Percentiles rank a stretch among this genome's conserved stretches.
These are phyloP conservation scores for Psittacus erithacus DNA, from an alignment of 2,113 vertebrate species.

Conservation along the genomic window DNA sequence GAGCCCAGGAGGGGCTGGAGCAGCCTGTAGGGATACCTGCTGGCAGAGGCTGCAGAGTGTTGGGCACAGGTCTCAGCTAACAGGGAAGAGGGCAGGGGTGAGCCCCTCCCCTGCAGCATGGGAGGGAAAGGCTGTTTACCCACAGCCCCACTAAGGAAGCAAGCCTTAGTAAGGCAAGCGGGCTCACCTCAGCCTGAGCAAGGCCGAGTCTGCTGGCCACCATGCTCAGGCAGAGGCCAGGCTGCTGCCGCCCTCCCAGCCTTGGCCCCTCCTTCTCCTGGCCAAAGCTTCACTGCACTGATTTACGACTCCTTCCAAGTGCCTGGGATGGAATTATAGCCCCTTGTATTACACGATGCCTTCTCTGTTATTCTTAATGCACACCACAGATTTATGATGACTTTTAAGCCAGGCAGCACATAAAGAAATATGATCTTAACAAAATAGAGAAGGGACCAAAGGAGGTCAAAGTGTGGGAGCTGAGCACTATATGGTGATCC, in stretches of 20 bases:
- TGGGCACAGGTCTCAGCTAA: neutral
- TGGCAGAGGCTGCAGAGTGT: rapidly evolving
- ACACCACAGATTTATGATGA: conserved; percentile 9
- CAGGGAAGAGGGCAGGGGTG: rapidly evolving
- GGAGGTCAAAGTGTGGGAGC: conserved; percentile 39
- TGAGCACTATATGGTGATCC: neutral
- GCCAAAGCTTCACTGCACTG: neutral
- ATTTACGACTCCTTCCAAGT: neutral
- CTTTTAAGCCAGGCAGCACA: conserved; percentile 41
- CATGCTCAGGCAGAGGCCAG: rapidly evolving
- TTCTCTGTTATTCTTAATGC: conserved; percentile 50
- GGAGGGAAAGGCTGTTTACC: neutral
- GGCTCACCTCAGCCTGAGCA: rapidly evolving
- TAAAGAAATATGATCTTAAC: conserved; percentile 56
- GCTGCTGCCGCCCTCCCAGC: neutral
- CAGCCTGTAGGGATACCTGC: neutral
- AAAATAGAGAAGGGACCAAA: conserved; percentile 16
- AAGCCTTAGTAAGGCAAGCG: neutral
- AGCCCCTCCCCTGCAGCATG: neutral
- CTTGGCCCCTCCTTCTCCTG: rapidly evolving
- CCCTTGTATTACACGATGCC: neutral
- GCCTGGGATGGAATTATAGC: conserved; percentile 13
- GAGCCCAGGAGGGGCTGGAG: neutral
- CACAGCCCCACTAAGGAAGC: rapidly evolving
- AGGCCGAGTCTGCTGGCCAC: rapidly evolving